Evolutionary conservation across 2,113 vertebrate species (phyloP), one percentile per base, ranked within the genome.

Genomic region (Sminthopsis crassicaudata): DNA sequence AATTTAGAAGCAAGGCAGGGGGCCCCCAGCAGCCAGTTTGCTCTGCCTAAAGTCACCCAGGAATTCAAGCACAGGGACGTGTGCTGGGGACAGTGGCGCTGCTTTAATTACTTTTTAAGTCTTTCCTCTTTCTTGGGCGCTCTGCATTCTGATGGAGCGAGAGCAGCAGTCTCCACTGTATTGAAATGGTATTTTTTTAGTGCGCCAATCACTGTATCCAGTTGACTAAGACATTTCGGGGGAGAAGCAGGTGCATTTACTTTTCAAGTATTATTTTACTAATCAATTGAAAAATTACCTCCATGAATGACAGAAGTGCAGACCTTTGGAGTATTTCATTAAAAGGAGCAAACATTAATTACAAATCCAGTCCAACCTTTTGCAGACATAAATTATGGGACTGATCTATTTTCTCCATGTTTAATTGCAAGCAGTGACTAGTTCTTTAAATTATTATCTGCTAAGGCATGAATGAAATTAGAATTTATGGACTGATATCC

Each of bases 241-340:
- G 98, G 97, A 97, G 98, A 99, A 99, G 99, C 98, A 99, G 98
- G 99, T 99, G 98, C 98, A 99, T 99, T 99, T 99, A 98, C 99
- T 99, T 99, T 99, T 99, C 99, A 98, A 98, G 99, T 99, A 99
- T 99, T 99, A 99, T 99, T 99, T 99, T 98, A 98, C 99, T 98
- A 99, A 99, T 99, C 99, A 99, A 99, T 99, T 99, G 98, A 98
- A 98, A 99, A 99, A 99, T 99, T 99, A 99, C 99, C 99, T 99
- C 98, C 98, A 98, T 99, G 98, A 99, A 99, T 99, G 99, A 99
- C 99, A 99, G 98, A 98, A 99, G 98, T 98, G 98, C 98, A 99
- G 99, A 99, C 98, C 99, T 99, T 98, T 98, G 98, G 98, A 98
- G 98, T 99, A 98, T 99, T 99, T 99, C 98, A 99, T 99, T 99